Evolutionary conservation across 2,888 invertebrate genomes (phyloP).

Genomic region (Thecocarcelia acutangulata): DNA sequence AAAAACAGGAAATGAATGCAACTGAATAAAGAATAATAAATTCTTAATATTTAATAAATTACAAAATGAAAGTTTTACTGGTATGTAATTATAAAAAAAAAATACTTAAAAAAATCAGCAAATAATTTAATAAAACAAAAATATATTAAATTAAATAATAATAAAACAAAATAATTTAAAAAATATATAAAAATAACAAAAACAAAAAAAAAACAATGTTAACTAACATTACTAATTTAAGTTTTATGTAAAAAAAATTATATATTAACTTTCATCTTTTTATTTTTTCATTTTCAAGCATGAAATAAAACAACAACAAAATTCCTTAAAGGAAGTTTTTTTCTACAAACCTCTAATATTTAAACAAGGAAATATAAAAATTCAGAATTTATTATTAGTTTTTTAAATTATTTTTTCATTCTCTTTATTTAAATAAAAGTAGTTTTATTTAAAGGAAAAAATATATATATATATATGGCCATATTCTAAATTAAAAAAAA

Average conservation of each 20-base stretch:
- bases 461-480: constrained; percentile 64
- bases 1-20: constrained; percentile 69
- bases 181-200: constrained; percentile 45
- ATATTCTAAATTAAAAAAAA: constrained; percentile 60
- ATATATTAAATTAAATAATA: constrained; percentile 40
- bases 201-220: constrained; percentile 66
- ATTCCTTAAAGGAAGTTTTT: constrained; percentile 66
- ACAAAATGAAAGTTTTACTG: constrained; percentile 56
- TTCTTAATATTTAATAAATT: constrained; percentile 58
- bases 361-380: constrained; percentile 48
- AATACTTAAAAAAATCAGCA: constrained; percentile 45
- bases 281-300: constrained; percentile 69
- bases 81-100: constrained; percentile 57
- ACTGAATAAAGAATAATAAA: constrained; percentile 64
- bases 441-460: constrained; percentile 55
- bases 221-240: constrained; percentile 69
- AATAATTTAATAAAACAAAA: constrained; percentile 64
- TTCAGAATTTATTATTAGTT: constrained; percentile 51
- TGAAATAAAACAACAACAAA: constrained; percentile 69
- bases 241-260: constrained; percentile 69
- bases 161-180: constrained; percentile 38
- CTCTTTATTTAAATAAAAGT: constrained; percentile 45
- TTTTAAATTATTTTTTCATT: constrained; percentile 48
- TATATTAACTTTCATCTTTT: constrained; percentile 65
- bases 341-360: constrained; percentile 50